These are phyloP conservation scores for Tubiluchus corallicola DNA, from an alignment of 2,888 invertebrate genomes.

Conservation along the genomic window DNA sequence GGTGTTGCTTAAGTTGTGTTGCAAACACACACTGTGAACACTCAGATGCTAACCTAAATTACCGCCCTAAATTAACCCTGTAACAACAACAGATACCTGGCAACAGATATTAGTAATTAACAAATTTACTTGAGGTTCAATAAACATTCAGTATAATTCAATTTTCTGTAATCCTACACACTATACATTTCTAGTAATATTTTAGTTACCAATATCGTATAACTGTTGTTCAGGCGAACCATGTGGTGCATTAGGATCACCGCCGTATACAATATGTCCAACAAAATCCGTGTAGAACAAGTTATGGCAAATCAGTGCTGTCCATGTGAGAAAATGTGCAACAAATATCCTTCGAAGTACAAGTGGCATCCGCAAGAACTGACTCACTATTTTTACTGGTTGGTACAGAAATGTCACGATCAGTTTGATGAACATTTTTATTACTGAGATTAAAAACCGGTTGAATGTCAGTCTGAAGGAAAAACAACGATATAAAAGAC, in stretches of 20 bases:
- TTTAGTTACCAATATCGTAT: conserved; percentile 22
- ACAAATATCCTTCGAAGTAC: conserved; percentile 17
- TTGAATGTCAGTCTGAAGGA: not conserved
- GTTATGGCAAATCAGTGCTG: conserved; percentile 20
- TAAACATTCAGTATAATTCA: no score
- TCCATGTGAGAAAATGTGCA: conserved; percentile 21
- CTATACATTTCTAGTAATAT: no score
- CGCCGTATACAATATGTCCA: conserved; percentile 21
- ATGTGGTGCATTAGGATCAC: conserved; percentile 17
- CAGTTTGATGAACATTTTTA: not conserved
- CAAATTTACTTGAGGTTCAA: no score
- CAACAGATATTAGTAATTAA: no score
- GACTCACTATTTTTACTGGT: no score
- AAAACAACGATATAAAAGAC: no score
- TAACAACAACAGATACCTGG: no score
- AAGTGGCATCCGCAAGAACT: conserved; percentile 12
- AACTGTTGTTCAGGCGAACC: conserved; percentile 13
- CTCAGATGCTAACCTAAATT: no score
- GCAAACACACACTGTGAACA: no score
- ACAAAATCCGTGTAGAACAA: conserved; percentile 24
- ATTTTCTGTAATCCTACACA: no score
- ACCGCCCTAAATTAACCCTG: no score
- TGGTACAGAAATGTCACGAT: not conserved
- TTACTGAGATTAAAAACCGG: not conserved
- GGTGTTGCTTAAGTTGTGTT: no score